phyloP scores from a whole-genome alignment of 2,113 vertebrate species.

The Pituophis catenifer region DNA sequence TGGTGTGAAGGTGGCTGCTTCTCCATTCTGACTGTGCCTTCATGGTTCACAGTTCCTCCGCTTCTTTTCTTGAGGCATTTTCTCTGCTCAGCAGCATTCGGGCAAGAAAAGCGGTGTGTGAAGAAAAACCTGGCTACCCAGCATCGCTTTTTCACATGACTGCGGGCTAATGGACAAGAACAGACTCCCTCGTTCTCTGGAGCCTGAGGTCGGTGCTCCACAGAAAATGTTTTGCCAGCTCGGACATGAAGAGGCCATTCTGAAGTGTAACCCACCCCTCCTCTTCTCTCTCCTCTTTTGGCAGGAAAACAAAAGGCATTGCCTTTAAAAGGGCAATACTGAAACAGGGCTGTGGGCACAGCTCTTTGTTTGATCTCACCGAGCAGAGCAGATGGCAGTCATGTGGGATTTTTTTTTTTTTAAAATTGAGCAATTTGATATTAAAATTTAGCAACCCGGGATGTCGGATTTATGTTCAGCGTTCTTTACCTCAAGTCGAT shows the following conservation, averaged over 20 bases:
- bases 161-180: neutral
- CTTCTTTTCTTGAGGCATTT: neutral
- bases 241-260: neutral
- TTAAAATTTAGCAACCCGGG: constrained; percentile 9
- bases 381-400: neutral
- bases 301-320: neutral
- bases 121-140: neutral
- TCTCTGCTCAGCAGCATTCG: neutral
- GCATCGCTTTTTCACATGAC: neutral
- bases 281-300: neutral
- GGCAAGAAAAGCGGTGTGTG: neutral
- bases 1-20: neutral
- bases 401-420: neutral
- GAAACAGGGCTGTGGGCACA: neutral
- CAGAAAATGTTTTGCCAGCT: neutral
- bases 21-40: neutral
- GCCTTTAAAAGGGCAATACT: neutral
- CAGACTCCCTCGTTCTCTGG: neutral
- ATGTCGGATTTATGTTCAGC: neutral
- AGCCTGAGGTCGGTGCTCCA: neutral
- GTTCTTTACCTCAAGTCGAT: neutral
- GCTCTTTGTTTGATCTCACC: neutral
- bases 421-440: neutral
- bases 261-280: neutral
- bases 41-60: neutral